Evolutionary conservation across 1,140 invertebrate species (phyloP).

Genomic region (Drosophila pectinifera): DNA sequence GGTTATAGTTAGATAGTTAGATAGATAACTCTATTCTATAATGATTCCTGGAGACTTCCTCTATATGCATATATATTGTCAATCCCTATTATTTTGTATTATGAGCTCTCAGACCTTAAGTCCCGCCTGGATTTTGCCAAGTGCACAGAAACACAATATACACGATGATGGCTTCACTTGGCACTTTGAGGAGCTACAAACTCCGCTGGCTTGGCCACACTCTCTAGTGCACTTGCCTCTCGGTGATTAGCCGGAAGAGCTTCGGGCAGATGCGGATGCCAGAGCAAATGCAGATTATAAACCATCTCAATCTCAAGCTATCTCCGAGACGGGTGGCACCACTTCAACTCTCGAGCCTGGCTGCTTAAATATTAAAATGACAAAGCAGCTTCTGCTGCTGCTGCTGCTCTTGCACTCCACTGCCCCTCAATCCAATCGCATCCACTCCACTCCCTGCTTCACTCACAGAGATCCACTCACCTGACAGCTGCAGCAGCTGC

Average conservation of each 20-base stretch:
- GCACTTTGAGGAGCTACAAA: conserved; percentile 24
- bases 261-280: conserved; percentile 35
- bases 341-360: conserved; percentile 46
- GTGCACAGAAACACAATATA: conserved; percentile 45
- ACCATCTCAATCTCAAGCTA: conserved; percentile 32
- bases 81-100: background rate
- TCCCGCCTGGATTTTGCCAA: background rate
- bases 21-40: no score
- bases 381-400: conserved; percentile 27
- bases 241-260: conserved; percentile 66
- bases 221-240: conserved; percentile 61
- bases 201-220: conserved; percentile 60
- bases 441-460: background rate
- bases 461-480: conserved; percentile 80
- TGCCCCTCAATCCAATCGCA: conserved; percentile 22
- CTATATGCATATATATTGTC: background rate
- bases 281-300: conserved; percentile 48
- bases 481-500: conserved; percentile 86
- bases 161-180: conserved; percentile 51
- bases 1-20: no score
- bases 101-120: background rate
- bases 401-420: conserved; percentile 5
- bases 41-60: no score
- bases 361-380: conserved; percentile 78
- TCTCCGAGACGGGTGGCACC: conserved; percentile 21